Evolutionary conservation across 2,888 invertebrate species (phyloP).

Genomic region (Ischnus inquisitorius): DNA sequence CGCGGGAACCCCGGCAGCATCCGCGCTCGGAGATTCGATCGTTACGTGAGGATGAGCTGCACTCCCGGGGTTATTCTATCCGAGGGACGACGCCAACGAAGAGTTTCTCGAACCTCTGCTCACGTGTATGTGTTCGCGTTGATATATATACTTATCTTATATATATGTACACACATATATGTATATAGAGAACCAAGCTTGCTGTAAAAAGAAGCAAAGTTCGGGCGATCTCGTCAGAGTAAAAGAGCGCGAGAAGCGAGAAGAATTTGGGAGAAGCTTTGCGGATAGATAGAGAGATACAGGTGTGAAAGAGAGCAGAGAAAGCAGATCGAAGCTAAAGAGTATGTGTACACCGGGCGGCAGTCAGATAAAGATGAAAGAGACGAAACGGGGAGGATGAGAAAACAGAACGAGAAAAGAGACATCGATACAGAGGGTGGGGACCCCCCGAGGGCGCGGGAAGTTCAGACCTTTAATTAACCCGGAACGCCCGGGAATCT

Average conservation of each 20-base stretch:
- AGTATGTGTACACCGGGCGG: neutral
- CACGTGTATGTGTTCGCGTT: neutral
- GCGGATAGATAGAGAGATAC: neutral
- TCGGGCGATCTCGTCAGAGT: conserved; percentile 12
- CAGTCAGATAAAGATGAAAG: conserved; percentile 29
- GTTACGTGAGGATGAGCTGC: conserved; percentile 52
- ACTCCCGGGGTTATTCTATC: conserved; percentile 45
- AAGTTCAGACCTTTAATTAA: conserved; percentile 70
- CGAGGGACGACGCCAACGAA: conserved; percentile 18
- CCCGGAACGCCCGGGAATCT: conserved; percentile 61
- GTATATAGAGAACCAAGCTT: neutral
- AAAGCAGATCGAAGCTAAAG: neutral
- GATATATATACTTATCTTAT: neutral
- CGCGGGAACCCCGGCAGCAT: conserved; percentile 26
- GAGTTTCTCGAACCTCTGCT: neutral
- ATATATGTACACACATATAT: neutral
- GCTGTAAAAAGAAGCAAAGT: neutral
- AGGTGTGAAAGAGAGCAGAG: neutral
- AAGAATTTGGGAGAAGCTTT: conserved; percentile 24
- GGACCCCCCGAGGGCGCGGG: conserved; percentile 53
- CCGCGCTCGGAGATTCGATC: conserved; percentile 50
- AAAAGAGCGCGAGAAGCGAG: conserved; percentile 32
- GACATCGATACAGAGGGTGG: conserved; percentile 43
- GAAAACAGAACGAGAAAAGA: conserved; percentile 29
- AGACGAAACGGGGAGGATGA: conserved; percentile 15